Conservation (phyloP, 2,888 invertebrate genomes). For the Petrolisthes manimaculis region DNA sequence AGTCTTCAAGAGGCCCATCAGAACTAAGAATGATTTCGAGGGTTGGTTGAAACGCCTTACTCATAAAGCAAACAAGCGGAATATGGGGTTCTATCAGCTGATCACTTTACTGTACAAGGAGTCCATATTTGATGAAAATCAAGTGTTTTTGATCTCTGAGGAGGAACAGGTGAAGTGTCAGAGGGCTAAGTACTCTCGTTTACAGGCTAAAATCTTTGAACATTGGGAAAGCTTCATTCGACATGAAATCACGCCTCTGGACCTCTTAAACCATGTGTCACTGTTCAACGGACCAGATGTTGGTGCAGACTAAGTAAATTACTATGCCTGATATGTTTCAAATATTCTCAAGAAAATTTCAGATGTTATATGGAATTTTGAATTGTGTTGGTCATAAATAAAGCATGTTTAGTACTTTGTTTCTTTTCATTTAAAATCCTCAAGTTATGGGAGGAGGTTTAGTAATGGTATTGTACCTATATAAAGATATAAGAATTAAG, state of each 20-base stretch:
- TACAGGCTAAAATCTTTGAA: conserved; percentile 31
- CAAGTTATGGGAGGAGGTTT: no score
- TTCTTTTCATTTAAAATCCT: not conserved
- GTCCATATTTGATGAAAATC: conserved; percentile 11
- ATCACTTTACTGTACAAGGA: conserved; percentile 16
- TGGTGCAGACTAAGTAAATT: not conserved
- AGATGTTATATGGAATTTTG: not conserved
- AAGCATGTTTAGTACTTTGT: conserved; percentile 11
- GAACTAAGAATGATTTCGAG: conserved; percentile 31
- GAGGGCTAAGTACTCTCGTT: conserved; percentile 20
- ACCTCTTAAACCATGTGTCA: conserved; percentile 26
- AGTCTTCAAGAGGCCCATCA: conserved; percentile 23
- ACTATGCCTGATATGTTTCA: not conserved
- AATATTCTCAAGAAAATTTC: not conserved
- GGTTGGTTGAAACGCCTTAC: conserved; percentile 28
- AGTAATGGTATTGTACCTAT: no score
- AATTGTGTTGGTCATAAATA: conserved; percentile 22
- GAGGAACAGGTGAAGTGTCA: conserved; percentile 22
- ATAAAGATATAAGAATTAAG: no score
- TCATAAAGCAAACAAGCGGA: conserved; percentile 25
- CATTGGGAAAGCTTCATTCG: conserved; percentile 24
- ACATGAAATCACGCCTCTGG: conserved; percentile 24
- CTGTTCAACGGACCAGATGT: conserved; percentile 27
- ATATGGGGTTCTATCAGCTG: conserved; percentile 33
- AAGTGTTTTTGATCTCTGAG: not conserved